Evolutionary conservation across 2,113 vertebrate species (phyloP), one percentile per base, ranked within the genome.

Genomic region (Uropsilus gracilis): DNA sequence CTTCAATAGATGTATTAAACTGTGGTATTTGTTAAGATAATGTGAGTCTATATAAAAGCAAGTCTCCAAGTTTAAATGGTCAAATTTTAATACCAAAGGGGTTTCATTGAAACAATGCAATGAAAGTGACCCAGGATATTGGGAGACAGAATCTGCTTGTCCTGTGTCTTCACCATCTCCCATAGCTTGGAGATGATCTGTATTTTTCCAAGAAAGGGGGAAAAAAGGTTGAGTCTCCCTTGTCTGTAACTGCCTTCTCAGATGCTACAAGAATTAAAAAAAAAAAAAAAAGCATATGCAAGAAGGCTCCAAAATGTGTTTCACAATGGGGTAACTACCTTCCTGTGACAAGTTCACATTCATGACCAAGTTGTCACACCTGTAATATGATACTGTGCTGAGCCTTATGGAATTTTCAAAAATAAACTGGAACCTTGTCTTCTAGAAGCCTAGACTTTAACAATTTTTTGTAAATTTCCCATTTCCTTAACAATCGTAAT

Each of bases 391-490:
- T 32, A 48, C 6, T 37, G 34, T 64, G 28, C 66, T 81, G 17
- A 59, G 37, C 59, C 86, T 24, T 37, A 44, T 7, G n/a, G 10
- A 77, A 28, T 61, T 59, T 91, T 89, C 4, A 76, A 61, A 88
- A 73, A 55, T 34, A 66, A 71, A 55, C n/a, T 26, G 37, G 16
- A 4, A 34, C 46, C 18, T 37, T 85, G 24, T 39, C 13, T 61
- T 76, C 24, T 20, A 53, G 7, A 11, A 72, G 5, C n/a, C 53
- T 20, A 12, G 14, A 82, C 28, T 82, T 93, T 2, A 61, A 73
- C 39, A 86, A 86, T 46, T 48, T 77, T 94, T 94, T 48, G 24
- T 32, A 68, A 90, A 48, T 80, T 61, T 37, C 26, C n/a, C 69
- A 64, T 71, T 88, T 85, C 16, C 30, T 86, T 72, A 59, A 16